These are phyloP conservation scores for Mellivora capensis DNA, from an alignment of 2,113 vertebrate genomes.

Conservation along the genomic window DNA sequence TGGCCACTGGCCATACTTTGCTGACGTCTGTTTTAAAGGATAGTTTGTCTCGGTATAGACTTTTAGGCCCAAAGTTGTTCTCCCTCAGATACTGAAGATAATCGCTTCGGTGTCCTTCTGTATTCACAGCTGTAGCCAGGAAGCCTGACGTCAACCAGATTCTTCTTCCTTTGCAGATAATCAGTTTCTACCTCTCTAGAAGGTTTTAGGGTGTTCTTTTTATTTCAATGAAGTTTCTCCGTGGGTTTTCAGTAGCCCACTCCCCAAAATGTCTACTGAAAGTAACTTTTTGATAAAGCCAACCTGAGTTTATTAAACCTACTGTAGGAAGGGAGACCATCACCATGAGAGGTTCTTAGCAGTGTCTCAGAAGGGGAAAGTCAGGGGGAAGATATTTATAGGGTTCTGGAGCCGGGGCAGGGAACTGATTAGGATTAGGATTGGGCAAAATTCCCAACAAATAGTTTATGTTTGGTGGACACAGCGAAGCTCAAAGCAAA, in stretches of 20 bases:
- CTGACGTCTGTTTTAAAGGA: background rate
- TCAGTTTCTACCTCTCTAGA: background rate
- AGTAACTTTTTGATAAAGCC: background rate
- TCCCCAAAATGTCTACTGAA: background rate
- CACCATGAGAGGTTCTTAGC: background rate
- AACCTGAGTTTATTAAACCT: background rate
- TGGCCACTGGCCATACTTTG: background rate
- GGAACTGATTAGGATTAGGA: background rate
- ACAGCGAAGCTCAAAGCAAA: background rate
- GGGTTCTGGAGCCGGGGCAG: background rate
- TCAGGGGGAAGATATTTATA: background rate
- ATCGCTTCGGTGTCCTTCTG: background rate
- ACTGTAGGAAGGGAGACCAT: background rate
- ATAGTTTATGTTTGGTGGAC: background rate
- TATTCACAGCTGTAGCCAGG: background rate
- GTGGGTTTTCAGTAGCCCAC: background rate
- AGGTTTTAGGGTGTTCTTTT: background rate
- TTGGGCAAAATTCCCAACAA: background rate
- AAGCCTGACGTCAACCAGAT: background rate
- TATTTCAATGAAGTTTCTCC: background rate
- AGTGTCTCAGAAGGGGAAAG: background rate
- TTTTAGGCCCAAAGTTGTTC: background rate
- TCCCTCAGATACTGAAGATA: background rate
- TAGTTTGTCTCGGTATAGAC: background rate
- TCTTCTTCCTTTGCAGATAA: background rate